Conservation (phyloP, 2,888 invertebrate genomes). For the Cylindroiulus punctatus region DNA sequence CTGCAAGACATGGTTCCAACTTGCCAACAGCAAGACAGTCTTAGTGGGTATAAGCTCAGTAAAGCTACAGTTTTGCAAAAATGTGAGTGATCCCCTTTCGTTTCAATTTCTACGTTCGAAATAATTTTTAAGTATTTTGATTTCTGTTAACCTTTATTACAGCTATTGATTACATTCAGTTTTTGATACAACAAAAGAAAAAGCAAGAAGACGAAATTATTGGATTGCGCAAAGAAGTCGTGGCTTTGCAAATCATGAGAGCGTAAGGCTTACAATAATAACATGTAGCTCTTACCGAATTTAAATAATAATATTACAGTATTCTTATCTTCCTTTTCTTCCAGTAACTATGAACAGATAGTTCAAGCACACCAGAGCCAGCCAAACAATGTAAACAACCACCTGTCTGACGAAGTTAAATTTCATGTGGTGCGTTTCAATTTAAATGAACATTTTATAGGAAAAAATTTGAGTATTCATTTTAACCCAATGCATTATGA, state of each 20-base stretch:
- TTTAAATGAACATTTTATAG: neutral
- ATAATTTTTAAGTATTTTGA: neutral
- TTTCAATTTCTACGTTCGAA: constrained; percentile 22
- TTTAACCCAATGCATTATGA: neutral
- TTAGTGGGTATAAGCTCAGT: constrained; percentile 88
- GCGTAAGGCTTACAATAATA: constrained; percentile 67
- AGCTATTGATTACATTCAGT: constrained; percentile 74
- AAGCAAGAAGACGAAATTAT: constrained; percentile 95
- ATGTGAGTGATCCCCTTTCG: constrained; percentile 66
- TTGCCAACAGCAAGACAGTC: constrained; percentile 86
- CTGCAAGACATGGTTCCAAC: constrained; percentile 92
- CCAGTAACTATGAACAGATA: constrained; percentile 89
- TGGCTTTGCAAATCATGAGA: constrained; percentile 92
- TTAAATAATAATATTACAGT: neutral
- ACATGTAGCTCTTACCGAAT: neutral
- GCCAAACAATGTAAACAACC: constrained; percentile 85
- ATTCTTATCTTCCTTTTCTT: constrained; percentile 39
- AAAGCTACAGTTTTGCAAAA: constrained; percentile 95
- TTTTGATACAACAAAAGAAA: constrained; percentile 87
- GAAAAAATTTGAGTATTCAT: too few relatives aligned
- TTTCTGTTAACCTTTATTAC: constrained; percentile 58
- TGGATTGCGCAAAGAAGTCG: constrained; percentile 88
- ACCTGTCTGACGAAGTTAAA: constrained; percentile 93
- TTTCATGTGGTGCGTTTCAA: constrained; percentile 86
- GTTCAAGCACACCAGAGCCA: constrained; percentile 94